Conservation (phyloP, 2,888 invertebrate species). For the Protonemura montana region DNA sequence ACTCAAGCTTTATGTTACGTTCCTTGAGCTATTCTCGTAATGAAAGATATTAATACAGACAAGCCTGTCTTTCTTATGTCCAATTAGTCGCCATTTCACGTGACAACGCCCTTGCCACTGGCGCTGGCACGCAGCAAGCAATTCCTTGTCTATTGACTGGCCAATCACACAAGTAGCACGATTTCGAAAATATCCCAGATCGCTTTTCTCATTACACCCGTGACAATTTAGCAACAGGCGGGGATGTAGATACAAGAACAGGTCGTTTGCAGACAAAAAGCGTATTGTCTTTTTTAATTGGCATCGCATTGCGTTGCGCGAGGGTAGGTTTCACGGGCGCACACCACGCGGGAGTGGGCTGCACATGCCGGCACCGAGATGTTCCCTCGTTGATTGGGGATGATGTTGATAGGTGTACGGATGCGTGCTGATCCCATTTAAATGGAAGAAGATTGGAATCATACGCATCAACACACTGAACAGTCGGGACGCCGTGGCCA, state of each 20-base stretch:
- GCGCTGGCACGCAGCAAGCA: not conserved
- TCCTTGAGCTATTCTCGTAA: not conserved
- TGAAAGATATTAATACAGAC: not conserved
- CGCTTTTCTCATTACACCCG: not conserved
- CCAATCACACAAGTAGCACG: not conserved
- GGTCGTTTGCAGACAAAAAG: not conserved
- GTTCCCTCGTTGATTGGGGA: slow-evolving; percentile 32
- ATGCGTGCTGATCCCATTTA: slow-evolving; percentile 47
- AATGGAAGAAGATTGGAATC: slow-evolving; percentile 48
- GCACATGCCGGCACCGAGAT: not conserved
- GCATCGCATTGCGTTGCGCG: not conserved
- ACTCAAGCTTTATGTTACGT: not conserved
- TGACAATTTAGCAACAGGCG: not conserved
- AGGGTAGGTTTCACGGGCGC: not conserved
- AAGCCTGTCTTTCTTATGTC: slow-evolving; percentile 15
- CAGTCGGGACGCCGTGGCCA: slow-evolving; percentile 7
- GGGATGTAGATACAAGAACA: not conserved
- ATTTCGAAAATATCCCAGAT: not conserved
- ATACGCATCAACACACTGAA: slow-evolving; percentile 45
- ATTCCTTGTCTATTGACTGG: not conserved
- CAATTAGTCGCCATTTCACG: not conserved
- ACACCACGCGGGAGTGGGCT: not conserved
- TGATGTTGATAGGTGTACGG: slow-evolving; percentile 44
- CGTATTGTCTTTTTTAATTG: slow-evolving; percentile 43
- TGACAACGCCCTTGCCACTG: not conserved